Percentiles rank a stretch among this genome's conserved stretches.
phyloP scores from a whole-genome alignment of 1,140 invertebrate genomes.

The Aphelinus certus region DNA sequence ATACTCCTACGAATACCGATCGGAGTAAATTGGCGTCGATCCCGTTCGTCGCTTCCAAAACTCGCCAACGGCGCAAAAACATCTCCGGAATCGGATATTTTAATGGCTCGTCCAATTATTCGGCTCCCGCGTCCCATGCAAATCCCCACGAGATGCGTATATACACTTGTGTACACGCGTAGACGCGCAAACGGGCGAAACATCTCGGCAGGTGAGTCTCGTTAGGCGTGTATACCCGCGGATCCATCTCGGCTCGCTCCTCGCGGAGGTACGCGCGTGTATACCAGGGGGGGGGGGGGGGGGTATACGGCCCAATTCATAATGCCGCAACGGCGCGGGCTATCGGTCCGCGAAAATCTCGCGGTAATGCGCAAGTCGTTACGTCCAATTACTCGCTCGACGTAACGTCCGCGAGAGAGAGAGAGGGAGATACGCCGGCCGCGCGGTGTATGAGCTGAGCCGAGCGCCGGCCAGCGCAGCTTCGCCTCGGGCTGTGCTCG shows the following conservation, averaged over 20 bases:
- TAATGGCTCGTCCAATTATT: conserved; percentile 41
- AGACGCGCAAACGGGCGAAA: too few species aligned
- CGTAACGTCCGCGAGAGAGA: too few species aligned
- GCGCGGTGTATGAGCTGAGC: too few species aligned
- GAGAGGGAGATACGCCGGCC: neutral
- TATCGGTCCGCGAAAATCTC: conserved; percentile 26
- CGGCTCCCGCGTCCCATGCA: conserved; percentile 17
- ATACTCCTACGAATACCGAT: too few species aligned
- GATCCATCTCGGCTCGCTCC: conserved; percentile 1
- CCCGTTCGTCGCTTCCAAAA: neutral
- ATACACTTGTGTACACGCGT: neutral
- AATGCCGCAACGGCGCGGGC: conserved; percentile 9
- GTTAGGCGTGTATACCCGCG: conserved; percentile 13
- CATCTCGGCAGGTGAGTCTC: conserved; percentile 31
- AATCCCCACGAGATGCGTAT: conserved; percentile 31
- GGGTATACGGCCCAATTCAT: conserved; percentile 1
- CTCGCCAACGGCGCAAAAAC: conserved; percentile 3
- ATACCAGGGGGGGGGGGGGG: neutral
- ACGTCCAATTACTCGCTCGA: conserved; percentile 16
- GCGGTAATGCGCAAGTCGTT: neutral
- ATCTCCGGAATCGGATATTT: conserved; percentile 20
- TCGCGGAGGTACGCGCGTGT: neutral
- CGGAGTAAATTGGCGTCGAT: too few species aligned
- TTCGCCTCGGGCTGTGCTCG: neutral
- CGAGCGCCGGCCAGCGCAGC: too few species aligned